Evolutionary conservation across 2,888 invertebrate genomes (phyloP), one percentile per base, ranked within the genome.

Genomic region (Willowsia nigromaculata): DNA sequence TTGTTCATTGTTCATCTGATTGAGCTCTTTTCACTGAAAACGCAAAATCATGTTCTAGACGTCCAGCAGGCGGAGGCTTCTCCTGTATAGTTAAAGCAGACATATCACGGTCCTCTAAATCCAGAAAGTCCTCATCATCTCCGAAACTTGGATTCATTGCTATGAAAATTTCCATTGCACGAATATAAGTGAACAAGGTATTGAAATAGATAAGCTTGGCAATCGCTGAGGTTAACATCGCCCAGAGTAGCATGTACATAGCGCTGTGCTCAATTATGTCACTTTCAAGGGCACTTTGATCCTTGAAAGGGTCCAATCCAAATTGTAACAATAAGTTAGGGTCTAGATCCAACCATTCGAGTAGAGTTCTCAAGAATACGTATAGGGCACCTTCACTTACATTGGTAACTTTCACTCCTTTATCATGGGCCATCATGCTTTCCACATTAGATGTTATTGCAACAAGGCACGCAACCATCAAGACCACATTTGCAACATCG

Each of bases 171-270:
- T 74, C 59, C 82, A 83, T 83, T 4, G 82, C 74, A 0, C 88
- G 25, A 0, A 88, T 15, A 53, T 83, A 88, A 11, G 82, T 74
- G 15, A 74, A 83, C 15, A 88, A 50, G 3, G 82, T 82, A n/a
- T 74, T 88, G 59, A 83, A 88, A 74, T 88, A 88, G 0, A 76
- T n/a, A 15, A 88, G 22, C 59, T 88, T 88, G 5, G 74, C 40
- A 2, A 83, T 22, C 15, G 56, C 82, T 0, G 83, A 56, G 11
- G 88, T 33, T 4, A 88, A 2, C 18, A 59, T 27, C 0, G 88
- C 88, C 81, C 81, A 71, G 11, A 18, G 15, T 0, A 76, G 9
- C 43, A 83, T 71, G 50, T 56, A 88, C 0, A 30, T 7, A 9
- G 74, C 50, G 1, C 74, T 47, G 7, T 33, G 4, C 3, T 68